A percentile compares a stretch with the other conserved stretches of the same genome.
phyloP scores from a whole-genome alignment of 1,140 invertebrate species.

The Marisa cornuarietis region DNA sequence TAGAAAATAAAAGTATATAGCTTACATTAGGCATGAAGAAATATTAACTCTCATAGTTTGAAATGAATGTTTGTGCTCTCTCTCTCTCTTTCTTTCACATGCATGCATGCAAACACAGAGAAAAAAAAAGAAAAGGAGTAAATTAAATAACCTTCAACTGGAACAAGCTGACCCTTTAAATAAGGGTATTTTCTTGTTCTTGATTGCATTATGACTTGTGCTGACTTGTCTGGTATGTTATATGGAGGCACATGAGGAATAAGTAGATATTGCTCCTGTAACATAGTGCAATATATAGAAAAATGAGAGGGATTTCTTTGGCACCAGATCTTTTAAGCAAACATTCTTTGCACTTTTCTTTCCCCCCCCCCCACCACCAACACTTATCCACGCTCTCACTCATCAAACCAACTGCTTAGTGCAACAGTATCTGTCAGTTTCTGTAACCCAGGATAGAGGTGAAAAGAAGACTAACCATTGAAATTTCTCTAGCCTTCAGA shows the following conservation, averaged over 20 bases:
- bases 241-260: conserved; percentile 42
- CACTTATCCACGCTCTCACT: neutral
- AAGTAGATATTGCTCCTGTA: conserved; percentile 38
- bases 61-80: too few species aligned
- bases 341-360: neutral
- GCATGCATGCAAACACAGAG: neutral
- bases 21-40: neutral
- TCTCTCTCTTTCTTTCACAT: neutral
- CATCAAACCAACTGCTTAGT: too few species aligned
- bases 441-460: neutral
- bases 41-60: neutral
- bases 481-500: conserved; percentile 33
- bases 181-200: conserved; percentile 51
- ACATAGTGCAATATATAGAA: neutral
- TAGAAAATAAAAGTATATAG: neutral
- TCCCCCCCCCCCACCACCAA: too few species aligned
- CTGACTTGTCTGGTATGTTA: conserved; percentile 39
- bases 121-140: neutral
- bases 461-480: conserved; percentile 28
- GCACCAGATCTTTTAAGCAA: neutral
- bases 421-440: neutral
- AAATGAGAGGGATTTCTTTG: too few species aligned
- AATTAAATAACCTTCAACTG: conserved; percentile 42
- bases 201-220: conserved; percentile 18
- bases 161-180: conserved; percentile 38